Conservation (phyloP, 53 echinoderm and acorn worm genomes). For the Stichopus horrens region DNA sequence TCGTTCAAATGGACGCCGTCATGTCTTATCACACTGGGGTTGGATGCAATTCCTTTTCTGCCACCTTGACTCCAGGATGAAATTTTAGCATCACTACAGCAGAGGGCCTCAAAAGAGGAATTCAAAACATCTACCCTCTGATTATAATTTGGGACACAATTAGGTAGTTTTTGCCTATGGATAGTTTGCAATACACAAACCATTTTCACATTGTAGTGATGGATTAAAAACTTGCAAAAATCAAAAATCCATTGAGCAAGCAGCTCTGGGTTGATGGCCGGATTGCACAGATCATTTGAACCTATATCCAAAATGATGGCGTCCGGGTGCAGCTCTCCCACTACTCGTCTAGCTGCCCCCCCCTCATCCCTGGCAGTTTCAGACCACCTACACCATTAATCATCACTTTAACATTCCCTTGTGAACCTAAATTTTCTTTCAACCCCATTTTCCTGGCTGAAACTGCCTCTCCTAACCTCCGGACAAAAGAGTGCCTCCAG, state of each 20-base stretch:
- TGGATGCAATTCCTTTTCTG: neutral
- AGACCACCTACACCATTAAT: neutral
- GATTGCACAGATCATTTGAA: neutral
- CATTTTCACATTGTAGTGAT: neutral
- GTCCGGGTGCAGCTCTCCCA: conserved; percentile 23
- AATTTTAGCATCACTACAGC: neutral
- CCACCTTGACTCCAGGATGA: neutral
- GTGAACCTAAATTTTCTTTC: neutral
- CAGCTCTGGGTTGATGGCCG: neutral
- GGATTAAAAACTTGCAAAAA: neutral
- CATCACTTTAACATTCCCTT: neutral
- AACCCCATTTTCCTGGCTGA: neutral
- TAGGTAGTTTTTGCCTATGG: conserved; percentile 14
- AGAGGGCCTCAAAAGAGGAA: conserved; percentile 4
- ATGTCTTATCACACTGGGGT: neutral
- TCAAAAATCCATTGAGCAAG: neutral
- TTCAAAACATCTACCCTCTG: neutral
- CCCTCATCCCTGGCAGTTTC: conserved; percentile 11
- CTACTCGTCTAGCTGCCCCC: neutral
- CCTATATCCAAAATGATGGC: conserved; percentile 24
- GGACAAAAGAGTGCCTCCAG: conserved; percentile 16
- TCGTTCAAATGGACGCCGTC: conserved; percentile 31
- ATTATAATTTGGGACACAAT: conserved; percentile 9
- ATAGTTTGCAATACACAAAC: conserved; percentile 19
- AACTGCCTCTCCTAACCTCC: conserved; percentile 39